Evolutionary conservation across 1,140 invertebrate genomes (phyloP).

Genomic region (Thaumatotibia leucotreta): DNA sequence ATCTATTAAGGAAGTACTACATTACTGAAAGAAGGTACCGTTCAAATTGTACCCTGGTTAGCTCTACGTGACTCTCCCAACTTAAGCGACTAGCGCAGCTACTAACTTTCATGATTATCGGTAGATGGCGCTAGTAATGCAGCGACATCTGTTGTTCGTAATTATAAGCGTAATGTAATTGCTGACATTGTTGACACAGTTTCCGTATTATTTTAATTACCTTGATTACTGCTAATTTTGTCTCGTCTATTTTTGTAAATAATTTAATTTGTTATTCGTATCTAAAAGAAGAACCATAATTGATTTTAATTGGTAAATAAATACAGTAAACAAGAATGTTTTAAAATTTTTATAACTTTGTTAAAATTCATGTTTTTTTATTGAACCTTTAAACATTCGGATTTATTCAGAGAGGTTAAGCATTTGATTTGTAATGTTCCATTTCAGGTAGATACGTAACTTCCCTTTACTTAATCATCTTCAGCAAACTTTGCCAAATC

Average conservation of each 20-base stretch:
- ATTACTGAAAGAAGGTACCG: background rate
- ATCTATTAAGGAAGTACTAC: background rate
- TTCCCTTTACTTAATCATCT: background rate
- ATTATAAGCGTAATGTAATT: background rate
- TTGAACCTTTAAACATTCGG: background rate
- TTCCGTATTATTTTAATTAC: background rate
- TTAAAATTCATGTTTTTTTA: too few species aligned
- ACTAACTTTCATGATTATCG: background rate
- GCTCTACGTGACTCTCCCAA: background rate
- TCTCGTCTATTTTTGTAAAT: background rate
- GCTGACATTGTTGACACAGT: too few species aligned
- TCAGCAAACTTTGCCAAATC: background rate
- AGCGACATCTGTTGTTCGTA: background rate
- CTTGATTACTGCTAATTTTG: background rate
- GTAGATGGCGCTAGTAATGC: background rate
- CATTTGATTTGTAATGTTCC: background rate
- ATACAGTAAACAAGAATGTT: too few species aligned
- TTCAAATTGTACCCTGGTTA: background rate
- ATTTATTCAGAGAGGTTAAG: background rate
- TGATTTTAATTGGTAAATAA: background rate
- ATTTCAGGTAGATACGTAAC: background rate
- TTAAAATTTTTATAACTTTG: background rate
- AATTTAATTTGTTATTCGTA: too few species aligned
- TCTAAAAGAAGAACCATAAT: too few species aligned
- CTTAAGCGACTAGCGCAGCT: background rate